Base-by-base conservation (phyloP, 2,888 invertebrate genomes). In the Plagodis pulveraria region DNA sequence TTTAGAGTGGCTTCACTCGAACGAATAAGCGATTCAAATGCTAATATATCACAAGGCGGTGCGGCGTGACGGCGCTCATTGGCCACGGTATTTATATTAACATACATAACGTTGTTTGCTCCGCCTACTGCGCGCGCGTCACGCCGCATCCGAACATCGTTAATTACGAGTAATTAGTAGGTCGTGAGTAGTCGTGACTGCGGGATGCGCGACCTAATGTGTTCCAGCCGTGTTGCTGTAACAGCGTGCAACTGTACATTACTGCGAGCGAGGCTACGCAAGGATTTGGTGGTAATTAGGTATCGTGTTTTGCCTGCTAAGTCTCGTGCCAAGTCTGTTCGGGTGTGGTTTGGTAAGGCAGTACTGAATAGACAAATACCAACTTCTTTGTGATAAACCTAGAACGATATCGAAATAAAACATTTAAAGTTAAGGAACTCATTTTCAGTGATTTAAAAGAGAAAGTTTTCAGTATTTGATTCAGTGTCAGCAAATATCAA, bases 1-100 rank as follows among this genome's bases (percentile, higher is more conserved):
- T 73, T 75, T 70, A 56, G 73, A 74, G 76, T 71, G 76, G 79
- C 69, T 71, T 71, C 71, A 73, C 70, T 72, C 71, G 68, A 83
- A 84, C 87, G 88, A 88, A 89, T 88, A 87, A 89, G 80, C 89
- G 87, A 85, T 91, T 89, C 87, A 87, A 91, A 91, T 90, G 89
- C 86, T 91, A 92, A 92, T 92, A 91, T 91, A 91, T 92, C 91
- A 91, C 91, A 77, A 83, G 86, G 86, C 88, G 86, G 89, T 70
- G 80, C 77, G 79, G 76, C 81, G 81, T 86, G 86, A 86, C 83
- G 87, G 65, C 81, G 78, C 85, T 86, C 84, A 92, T 92, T 92
- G 91, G 91, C 82, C 77, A 81, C 76, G 83, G 74, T 85, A 81
- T 87, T 87, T 85, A 84, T 86, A 92, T 91, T 90, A 90, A 86